A percentile compares a stretch with the other conserved stretches of the same genome.
Conservation (phyloP, 1,140 invertebrate genomes). For the Hyphantria cunea region DNA sequence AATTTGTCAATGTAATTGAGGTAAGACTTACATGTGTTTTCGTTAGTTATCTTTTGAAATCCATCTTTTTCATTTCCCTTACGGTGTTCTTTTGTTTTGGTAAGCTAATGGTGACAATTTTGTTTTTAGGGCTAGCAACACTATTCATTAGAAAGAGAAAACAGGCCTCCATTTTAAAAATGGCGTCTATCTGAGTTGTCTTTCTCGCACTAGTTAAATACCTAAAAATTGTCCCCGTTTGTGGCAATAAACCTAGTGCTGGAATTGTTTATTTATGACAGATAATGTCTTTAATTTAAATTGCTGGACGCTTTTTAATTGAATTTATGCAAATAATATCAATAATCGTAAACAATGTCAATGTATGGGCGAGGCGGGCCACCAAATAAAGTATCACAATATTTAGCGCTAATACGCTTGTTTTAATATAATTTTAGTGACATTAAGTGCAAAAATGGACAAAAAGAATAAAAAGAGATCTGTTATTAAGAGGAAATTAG, state of each 20-base stretch:
- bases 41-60: no score
- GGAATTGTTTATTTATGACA: conserved; percentile 41
- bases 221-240: conserved; percentile 53
- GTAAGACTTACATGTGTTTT: no score
- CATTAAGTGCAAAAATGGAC: conserved; percentile 70
- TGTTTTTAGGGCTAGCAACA: no score
- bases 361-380: conserved; percentile 51
- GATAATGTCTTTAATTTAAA: background rate
- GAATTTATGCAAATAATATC: background rate
- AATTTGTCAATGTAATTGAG: no score
- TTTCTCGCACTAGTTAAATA: conserved; percentile 63
- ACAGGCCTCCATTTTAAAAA: conserved; percentile 44
- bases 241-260: conserved; percentile 47
- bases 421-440: conserved; percentile 26
- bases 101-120: no score
- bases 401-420: conserved; percentile 37
- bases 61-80: no score
- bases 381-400: conserved; percentile 36
- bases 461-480: conserved; percentile 79
- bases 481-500: conserved; percentile 78
- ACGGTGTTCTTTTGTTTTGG: no score
- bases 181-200: conserved; percentile 78
- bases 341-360: conserved; percentile 43
- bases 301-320: background rate
- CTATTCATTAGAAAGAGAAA: conserved; percentile 13